Percentiles rank a stretch among this genome's conserved stretches.
These are phyloP conservation scores for Myodes glareolus DNA, from an alignment of 2,113 vertebrate species.

Conservation along the genomic window DNA sequence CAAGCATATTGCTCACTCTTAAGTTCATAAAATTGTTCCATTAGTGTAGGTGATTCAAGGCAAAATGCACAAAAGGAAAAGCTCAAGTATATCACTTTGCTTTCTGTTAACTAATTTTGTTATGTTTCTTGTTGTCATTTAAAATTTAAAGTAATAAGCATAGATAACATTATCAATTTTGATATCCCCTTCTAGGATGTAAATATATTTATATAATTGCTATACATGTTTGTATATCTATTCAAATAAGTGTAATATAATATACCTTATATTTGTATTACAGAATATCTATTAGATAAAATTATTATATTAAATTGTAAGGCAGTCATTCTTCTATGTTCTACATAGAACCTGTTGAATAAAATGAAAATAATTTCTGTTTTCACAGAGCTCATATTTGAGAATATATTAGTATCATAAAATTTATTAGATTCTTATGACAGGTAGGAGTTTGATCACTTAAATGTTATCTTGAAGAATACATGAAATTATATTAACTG, in stretches of 20 bases:
- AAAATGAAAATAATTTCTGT: not conserved
- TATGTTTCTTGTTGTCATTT: not conserved
- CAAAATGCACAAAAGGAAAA: not conserved
- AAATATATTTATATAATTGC: not conserved
- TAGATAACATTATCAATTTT: slow-evolving; percentile 16
- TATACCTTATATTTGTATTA: not conserved
- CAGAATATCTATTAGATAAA: not conserved
- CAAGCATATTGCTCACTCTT: not conserved
- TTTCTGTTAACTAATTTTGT: not conserved
- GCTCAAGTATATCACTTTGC: not conserved
- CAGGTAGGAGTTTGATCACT: not conserved
- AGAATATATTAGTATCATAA: too few relatives aligned
- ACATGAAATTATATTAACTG: not conserved
- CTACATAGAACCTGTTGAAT: not conserved
- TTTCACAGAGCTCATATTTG: not conserved
- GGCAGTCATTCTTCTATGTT: not conserved
- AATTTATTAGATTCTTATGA: not conserved
- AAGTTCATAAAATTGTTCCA: not conserved
- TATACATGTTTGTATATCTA: not conserved
- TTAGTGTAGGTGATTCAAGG: not conserved
- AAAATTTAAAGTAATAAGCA: not conserved
- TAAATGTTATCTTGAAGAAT: not conserved
- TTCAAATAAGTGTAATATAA: not conserved
- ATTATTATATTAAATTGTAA: not conserved
- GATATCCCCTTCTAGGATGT: not conserved